A percentile compares a stretch with the other conserved stretches of the same genome.
Evolutionary conservation across 2,113 vertebrate species (phyloP).

Genomic region (Gallinago media): DNA sequence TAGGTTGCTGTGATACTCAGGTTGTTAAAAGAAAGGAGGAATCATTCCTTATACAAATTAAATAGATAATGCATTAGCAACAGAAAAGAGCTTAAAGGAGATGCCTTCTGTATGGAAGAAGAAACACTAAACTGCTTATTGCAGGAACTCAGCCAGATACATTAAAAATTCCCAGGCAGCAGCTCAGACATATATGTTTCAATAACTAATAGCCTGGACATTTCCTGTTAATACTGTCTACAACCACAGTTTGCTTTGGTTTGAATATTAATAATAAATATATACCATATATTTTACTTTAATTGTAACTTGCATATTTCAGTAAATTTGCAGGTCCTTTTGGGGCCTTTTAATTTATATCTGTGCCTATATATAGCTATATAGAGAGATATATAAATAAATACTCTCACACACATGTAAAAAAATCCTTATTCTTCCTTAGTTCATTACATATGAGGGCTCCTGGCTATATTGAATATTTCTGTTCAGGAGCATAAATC

Average conservation of each 20-base stretch:
- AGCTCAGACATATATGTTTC: constrained; percentile 30
- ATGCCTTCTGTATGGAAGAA: not conserved
- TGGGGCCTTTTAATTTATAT: not conserved
- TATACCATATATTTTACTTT: constrained; percentile 36
- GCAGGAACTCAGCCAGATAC: constrained; percentile 1
- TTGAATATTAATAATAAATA: constrained; percentile 59
- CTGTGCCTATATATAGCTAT: not conserved
- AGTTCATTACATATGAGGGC: not conserved
- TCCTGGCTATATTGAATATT: not conserved
- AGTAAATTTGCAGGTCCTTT: not conserved
- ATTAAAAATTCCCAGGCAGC: constrained; percentile 45
- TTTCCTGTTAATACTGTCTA: constrained; percentile 61
- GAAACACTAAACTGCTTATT: not conserved
- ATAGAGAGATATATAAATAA: not conserved
- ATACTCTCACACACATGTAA: not conserved
- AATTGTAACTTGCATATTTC: constrained; percentile 33
- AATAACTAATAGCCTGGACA: constrained; percentile 51
- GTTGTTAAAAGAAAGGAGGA: not conserved
- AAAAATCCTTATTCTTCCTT: not conserved
- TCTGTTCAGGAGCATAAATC: not conserved
- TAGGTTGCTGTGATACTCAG: constrained; percentile 9
- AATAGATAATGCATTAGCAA: not conserved
- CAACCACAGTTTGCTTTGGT: constrained; percentile 61
- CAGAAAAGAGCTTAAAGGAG: not conserved
- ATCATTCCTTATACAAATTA: not conserved